A percentile compares a stretch with the other conserved stretches of the same genome.
phyloP scores from a whole-genome alignment of 2,888 invertebrate genomes.

The Polydrusus cervinus region DNA sequence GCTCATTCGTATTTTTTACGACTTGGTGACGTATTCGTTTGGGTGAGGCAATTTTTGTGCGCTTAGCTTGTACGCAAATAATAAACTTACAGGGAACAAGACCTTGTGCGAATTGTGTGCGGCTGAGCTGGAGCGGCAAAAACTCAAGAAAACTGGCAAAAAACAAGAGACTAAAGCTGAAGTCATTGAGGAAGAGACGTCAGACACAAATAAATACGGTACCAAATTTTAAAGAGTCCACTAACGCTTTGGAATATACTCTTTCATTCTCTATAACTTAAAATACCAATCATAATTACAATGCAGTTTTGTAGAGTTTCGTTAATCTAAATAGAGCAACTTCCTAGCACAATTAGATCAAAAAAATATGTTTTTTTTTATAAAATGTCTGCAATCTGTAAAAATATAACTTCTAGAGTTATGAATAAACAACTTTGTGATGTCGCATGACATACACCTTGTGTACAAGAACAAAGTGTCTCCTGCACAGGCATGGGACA shows the following conservation, averaged over 20 bases:
- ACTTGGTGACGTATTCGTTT: constrained; percentile 21
- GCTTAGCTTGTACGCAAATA: constrained; percentile 52
- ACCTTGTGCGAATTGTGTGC: constrained; percentile 90
- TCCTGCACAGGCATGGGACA: too few species aligned
- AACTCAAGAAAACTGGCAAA: constrained; percentile 80
- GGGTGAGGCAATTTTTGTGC: constrained; percentile 32
- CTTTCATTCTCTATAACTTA: too few species aligned
- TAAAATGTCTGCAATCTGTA: too few species aligned
- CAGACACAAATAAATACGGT: constrained; percentile 41
- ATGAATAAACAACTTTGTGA: too few species aligned
- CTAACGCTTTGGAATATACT: not conserved
- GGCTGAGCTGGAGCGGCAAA: constrained; percentile 80
- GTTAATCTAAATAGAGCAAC: too few species aligned
- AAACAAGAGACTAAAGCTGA: constrained; percentile 66
- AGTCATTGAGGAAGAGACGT: constrained; percentile 66
- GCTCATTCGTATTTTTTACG: not conserved
- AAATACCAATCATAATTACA: too few species aligned
- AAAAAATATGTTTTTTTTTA: too few species aligned
- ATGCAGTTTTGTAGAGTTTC: too few species aligned
- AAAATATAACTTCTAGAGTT: too few species aligned
- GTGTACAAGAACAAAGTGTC: too few species aligned
- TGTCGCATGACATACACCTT: too few species aligned
- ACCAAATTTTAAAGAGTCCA: constrained; percentile 35
- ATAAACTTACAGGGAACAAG: constrained; percentile 84
- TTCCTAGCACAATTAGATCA: too few species aligned